Evolutionary conservation across 2,888 invertebrate genomes (phyloP).

Genomic region (Polia nebulosa): DNA sequence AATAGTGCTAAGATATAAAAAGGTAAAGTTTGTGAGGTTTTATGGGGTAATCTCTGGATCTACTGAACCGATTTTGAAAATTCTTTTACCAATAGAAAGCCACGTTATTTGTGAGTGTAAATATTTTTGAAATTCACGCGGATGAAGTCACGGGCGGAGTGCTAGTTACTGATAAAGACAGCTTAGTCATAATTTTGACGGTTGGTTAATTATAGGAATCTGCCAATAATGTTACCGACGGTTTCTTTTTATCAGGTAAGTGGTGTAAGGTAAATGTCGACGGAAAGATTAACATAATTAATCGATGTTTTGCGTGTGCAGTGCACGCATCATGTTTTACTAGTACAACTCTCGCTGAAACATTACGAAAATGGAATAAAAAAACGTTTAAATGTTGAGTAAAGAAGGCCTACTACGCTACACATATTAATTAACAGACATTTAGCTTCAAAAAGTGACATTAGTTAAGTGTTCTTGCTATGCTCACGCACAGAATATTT

Average conservation of each 20-base stretch:
- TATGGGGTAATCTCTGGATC: no score
- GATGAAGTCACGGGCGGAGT: no score
- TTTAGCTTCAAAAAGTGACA: not conserved
- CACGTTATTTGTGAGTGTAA: no score
- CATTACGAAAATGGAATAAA: slow-evolving; percentile 31
- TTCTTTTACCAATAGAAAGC: no score
- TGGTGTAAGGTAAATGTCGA: slow-evolving; percentile 35
- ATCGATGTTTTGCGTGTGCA: slow-evolving; percentile 50
- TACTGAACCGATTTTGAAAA: no score
- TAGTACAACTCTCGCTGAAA: slow-evolving; percentile 32
- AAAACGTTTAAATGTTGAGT: slow-evolving; percentile 10
- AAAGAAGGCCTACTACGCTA: slow-evolving; percentile 5
- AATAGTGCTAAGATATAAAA: no score
- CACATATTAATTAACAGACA: not conserved
- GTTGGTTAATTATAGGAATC: slow-evolving; percentile 31
- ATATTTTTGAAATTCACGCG: no score
- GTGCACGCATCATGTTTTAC: slow-evolving; percentile 32
- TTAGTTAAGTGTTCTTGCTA: not conserved
- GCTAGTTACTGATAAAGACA: not conserved
- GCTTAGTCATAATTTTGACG: slow-evolving; percentile 1
- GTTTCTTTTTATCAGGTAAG: slow-evolving; percentile 24
- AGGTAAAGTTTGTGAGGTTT: no score
- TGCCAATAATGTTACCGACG: slow-evolving; percentile 33
- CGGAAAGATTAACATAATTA: slow-evolving; percentile 54
- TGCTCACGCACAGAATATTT: not conserved